Percentiles rank a stretch among this genome's conserved stretches.
phyloP scores from a whole-genome alignment of 2,888 invertebrate species.

The Adelognathus sp. region DNA sequence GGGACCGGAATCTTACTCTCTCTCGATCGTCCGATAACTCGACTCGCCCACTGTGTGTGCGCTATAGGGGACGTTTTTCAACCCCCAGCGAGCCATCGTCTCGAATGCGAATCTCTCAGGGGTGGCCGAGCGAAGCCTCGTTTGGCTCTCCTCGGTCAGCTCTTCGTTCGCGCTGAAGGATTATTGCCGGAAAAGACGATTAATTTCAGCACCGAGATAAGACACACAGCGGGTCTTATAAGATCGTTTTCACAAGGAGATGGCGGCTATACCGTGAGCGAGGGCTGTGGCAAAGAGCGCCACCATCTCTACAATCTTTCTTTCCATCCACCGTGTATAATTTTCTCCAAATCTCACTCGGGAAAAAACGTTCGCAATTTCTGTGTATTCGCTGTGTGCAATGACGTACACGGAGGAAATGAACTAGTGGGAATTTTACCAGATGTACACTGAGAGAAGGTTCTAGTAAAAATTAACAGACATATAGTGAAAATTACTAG shows the following conservation, averaged over 20 bases:
- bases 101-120: not conserved
- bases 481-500: no score
- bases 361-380: not conserved
- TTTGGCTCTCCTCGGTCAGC: not conserved
- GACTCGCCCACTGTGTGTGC: no score
- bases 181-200: slow-evolving; percentile 64
- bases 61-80: no score
- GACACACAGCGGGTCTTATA: slow-evolving; percentile 52
- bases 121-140: not conserved
- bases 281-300: not conserved
- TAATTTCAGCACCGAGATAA: slow-evolving; percentile 65
- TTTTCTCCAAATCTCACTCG: slow-evolving; percentile 5
- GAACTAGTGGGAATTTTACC: no score
- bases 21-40: slow-evolving; percentile 31
- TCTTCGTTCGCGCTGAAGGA: slow-evolving; percentile 45
- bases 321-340: slow-evolving; percentile 21
- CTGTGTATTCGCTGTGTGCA: not conserved
- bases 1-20: no score
- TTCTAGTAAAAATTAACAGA: no score
- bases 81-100: no score
- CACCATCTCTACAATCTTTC: slow-evolving; percentile 24
- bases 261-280: no score
- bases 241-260: slow-evolving; percentile 39
- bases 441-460: no score
- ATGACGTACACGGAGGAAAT: no score